Conservation (phyloP, 1,140 invertebrate species). For the Drosophila burlai region DNA sequence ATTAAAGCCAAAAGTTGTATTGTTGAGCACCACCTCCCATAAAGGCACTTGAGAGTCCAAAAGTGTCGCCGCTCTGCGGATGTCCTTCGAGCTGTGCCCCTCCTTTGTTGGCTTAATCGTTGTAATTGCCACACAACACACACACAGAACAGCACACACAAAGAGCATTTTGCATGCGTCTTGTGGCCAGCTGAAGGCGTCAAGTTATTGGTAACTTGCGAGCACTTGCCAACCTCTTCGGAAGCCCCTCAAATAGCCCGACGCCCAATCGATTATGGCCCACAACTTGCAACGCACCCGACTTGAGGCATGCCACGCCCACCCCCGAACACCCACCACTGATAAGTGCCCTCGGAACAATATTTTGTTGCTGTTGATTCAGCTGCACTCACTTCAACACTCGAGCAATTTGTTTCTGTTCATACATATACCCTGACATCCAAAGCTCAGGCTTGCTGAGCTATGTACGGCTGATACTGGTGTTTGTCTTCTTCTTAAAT, state of each 20-base stretch:
- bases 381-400: slow-evolving; percentile 72
- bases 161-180: slow-evolving; percentile 35
- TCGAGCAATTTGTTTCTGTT: slow-evolving; percentile 72
- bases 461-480: slow-evolving; percentile 6
- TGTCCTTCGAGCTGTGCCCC: slow-evolving; percentile 27
- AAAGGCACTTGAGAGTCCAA: slow-evolving; percentile 36
- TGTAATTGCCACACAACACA: slow-evolving; percentile 33
- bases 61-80: slow-evolving; percentile 62
- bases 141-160: slow-evolving; percentile 13
- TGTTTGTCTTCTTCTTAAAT: background rate
- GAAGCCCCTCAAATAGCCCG: slow-evolving; percentile 14
- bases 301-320: slow-evolving; percentile 54
- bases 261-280: slow-evolving; percentile 68
- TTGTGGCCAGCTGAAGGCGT: slow-evolving; percentile 43
- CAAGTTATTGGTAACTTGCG: slow-evolving; percentile 75
- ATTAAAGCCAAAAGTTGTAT: slow-evolving; percentile 66
- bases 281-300: slow-evolving; percentile 18
- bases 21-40: slow-evolving; percentile 30
- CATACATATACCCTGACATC: slow-evolving; percentile 26
- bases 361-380: slow-evolving; percentile 77
- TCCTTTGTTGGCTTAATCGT: slow-evolving; percentile 43
- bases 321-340: slow-evolving; percentile 23
- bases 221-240: slow-evolving; percentile 21
- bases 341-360: slow-evolving; percentile 61
- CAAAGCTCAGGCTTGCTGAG: background rate